These are phyloP conservation scores for Drosophila azteca DNA, from an alignment of 1,140 invertebrate species.

Conservation along the genomic window DNA sequence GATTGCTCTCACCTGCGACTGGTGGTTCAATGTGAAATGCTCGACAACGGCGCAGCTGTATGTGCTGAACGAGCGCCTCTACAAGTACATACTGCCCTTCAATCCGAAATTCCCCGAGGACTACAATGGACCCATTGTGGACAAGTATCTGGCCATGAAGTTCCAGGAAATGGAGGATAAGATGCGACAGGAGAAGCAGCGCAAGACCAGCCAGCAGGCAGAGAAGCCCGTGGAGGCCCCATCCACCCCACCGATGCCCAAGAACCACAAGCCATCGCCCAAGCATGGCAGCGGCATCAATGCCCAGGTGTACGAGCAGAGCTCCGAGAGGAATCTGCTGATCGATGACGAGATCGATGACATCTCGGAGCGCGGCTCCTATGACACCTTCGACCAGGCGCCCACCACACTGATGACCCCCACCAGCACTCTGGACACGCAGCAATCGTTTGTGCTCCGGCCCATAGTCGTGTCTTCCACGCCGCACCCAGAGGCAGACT, in stretches of 20 bases:
- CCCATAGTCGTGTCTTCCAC: constrained; percentile 72
- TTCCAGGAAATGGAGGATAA: constrained; percentile 93
- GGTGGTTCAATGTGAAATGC: constrained; percentile 96
- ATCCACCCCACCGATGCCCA: constrained; percentile 48
- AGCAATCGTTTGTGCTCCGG: constrained; percentile 52
- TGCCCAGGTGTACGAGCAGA: constrained; percentile 78
- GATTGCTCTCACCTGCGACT: constrained; percentile 91
- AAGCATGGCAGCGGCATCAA: constrained; percentile 72
- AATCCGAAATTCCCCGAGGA: constrained; percentile 94
- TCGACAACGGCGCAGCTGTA: constrained; percentile 92
- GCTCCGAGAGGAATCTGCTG: constrained; percentile 75
- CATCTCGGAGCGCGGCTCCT: constrained; percentile 70
- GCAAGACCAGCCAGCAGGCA: constrained; percentile 67
- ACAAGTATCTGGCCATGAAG: constrained; percentile 91
- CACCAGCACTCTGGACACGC: constrained; percentile 31
- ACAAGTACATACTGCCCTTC: constrained; percentile 93
- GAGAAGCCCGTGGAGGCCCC: constrained; percentile 53
- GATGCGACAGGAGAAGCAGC: constrained; percentile 84
- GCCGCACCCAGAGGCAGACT: constrained; percentile 53
- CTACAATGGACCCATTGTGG: constrained; percentile 92
- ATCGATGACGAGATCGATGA: constrained; percentile 80
- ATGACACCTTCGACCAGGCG: constrained; percentile 59
- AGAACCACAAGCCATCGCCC: constrained; percentile 58
- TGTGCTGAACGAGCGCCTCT: constrained; percentile 93
- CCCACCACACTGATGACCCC: constrained; percentile 61